Conservation (phyloP, 2,113 vertebrate genomes). For the Callaeas wilsoni region DNA sequence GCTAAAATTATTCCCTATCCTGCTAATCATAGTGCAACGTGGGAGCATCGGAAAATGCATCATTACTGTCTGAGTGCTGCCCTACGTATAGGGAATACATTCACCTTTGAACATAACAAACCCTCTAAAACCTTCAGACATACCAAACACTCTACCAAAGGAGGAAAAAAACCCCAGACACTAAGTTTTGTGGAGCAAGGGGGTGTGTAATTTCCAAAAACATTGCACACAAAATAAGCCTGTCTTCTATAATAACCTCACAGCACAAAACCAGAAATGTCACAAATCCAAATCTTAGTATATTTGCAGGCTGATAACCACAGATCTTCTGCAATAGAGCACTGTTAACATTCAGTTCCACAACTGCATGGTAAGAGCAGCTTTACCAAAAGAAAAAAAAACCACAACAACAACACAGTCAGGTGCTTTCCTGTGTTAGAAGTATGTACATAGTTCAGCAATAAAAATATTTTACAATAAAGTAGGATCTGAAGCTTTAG, state of each 20-base stretch:
- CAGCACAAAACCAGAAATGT: background rate
- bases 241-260: background rate
- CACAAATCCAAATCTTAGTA: accelerated
- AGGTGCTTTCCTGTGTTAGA: background rate
- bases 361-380: background rate
- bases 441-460: background rate
- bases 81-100: background rate
- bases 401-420: background rate
- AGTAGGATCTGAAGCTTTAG: background rate
- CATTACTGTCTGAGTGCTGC: background rate
- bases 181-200: background rate
- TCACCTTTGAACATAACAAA: background rate
- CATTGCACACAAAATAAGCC: background rate
- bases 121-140: background rate
- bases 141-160: background rate
- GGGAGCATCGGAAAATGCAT: background rate
- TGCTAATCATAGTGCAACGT: background rate
- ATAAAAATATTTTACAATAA: background rate
- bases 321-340: background rate
- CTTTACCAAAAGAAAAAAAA: background rate
- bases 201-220: background rate
- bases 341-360: background rate
- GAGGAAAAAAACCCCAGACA: background rate
- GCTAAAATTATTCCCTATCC: background rate
- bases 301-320: background rate